These are phyloP conservation scores for Rhyacichthys aspro DNA, from an alignment of 2,797 vertebrate species.

Conservation along the genomic window DNA sequence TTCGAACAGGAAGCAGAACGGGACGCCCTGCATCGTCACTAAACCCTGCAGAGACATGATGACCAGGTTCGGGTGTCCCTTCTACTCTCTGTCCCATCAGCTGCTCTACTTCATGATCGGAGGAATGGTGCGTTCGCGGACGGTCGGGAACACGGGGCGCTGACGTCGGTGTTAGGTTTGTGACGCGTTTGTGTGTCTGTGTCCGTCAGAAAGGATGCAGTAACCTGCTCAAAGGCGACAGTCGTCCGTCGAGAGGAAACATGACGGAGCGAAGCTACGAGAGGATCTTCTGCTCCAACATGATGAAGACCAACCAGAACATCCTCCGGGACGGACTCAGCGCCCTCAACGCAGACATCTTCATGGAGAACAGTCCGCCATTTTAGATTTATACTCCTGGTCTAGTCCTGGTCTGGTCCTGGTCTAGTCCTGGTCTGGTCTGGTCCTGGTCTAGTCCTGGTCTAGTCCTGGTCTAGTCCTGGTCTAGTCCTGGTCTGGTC, in stretches of 20 bases:
- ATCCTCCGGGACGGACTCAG: slow-evolving; percentile 64
- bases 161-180: too few relatives aligned
- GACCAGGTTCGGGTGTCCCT: slow-evolving; percentile 79
- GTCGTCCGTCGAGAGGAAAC: slow-evolving; percentile 69
- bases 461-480: too few relatives aligned
- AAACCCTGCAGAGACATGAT: slow-evolving; percentile 81
- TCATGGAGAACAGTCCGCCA: slow-evolving; percentile 88
- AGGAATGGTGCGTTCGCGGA: slow-evolving; percentile 83
- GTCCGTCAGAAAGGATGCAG: slow-evolving; percentile 82
- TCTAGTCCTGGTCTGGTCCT: too few relatives aligned
- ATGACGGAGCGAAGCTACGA: slow-evolving; percentile 76
- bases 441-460: too few relatives aligned
- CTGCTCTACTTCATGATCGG: slow-evolving; percentile 89
- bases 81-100: slow-evolving; percentile 89
- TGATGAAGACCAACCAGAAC: slow-evolving; percentile 86
- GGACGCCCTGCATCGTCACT: slow-evolving; percentile 81
- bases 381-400: too few relatives aligned
- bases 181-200: too few relatives aligned
- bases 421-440: too few relatives aligned
- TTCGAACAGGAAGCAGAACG: slow-evolving; percentile 77
- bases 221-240: slow-evolving; percentile 78
- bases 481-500: too few relatives aligned
- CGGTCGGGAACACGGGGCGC: too few relatives aligned
- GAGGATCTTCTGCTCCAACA: slow-evolving; percentile 87
- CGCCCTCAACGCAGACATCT: slow-evolving; percentile 79